Base-by-base conservation (phyloP, 2,797 vertebrate species). In the Anguilla marmorata region DNA sequence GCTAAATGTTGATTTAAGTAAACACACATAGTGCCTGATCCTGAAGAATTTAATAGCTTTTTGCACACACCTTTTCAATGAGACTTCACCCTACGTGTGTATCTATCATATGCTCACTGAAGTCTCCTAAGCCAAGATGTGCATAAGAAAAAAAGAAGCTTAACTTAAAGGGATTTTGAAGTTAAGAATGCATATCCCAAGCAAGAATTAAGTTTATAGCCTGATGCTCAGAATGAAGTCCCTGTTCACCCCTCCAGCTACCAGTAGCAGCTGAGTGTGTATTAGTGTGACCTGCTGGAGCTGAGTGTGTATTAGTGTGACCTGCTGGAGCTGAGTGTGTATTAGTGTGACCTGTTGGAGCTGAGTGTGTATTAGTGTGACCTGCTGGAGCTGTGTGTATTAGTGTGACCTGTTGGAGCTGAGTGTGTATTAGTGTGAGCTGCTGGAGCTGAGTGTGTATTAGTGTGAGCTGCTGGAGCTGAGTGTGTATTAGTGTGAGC, bases 311-410 rank as follows among this genome's bases (percentile, higher is more conserved):
- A 45, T 94, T 92, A 96, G 95, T 90, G 89, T 48, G 94, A 93
- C n/a, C 14, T 48, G 90, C 92, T 94, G 88, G 2, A 69, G 69
- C 89, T 41, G 37, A 41, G 37, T 41, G 37, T 41, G 37, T 41
- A 52, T 94, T 92, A 96, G 95, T 90, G 89, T 48, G 94, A 93
- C n/a, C 14, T 48, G 90, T 92, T 94, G 88, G 2, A 69, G 63
- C 89, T 41, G 37, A 41, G 37, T 41, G 37, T 41, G 37, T 41
- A 52, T 94, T 92, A 96, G 95, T 90, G 89, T 48, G 94, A 93
- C n/a, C 14, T 48, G 90, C 92, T 94, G 88, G 2, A 69, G 69
- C 89, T 92, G 3, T 93, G 33, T 37, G 33, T 37, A 45, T 94
- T 92, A 96, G 95, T 90, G 89, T 48, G 94, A 93, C n/a, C 14